Percentiles rank a stretch among this genome's conserved stretches.
Conservation (phyloP, 2,113 vertebrate species). For the Sterrhoptilus dennistouni region DNA sequence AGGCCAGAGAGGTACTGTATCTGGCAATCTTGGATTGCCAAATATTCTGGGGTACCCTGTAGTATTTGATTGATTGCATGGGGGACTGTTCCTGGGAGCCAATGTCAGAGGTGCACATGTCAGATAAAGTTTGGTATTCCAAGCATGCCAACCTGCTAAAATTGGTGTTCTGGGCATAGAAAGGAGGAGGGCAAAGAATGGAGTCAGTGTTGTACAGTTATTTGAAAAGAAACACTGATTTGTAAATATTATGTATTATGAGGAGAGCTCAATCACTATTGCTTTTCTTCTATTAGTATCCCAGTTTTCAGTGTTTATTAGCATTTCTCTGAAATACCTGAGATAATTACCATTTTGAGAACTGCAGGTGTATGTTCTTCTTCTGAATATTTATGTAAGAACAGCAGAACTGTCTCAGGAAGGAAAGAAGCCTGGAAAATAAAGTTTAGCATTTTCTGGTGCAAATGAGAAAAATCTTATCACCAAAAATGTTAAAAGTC, state of each 20-base stretch:
- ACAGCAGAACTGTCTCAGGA: background rate
- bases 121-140: background rate
- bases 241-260: background rate
- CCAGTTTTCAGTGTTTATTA: background rate
- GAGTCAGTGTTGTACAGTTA: background rate
- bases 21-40: background rate
- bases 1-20: background rate
- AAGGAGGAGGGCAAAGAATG: no score
- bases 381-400: background rate
- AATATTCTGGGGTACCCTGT: background rate
- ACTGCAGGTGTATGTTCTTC: background rate
- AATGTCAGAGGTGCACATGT: background rate
- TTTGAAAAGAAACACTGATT: background rate
- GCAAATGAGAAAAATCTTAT: background rate
- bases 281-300: background rate
- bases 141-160: background rate
- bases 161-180: background rate
- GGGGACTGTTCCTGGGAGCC: background rate
- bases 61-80: background rate
- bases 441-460: background rate
- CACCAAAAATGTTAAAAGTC: background rate
- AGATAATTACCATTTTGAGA: background rate
- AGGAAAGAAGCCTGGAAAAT: background rate
- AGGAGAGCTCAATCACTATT: background rate
- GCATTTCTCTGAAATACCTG: background rate